phyloP scores from a whole-genome alignment of 2,797 vertebrate genomes.

The Crocidura indochinensis region DNA sequence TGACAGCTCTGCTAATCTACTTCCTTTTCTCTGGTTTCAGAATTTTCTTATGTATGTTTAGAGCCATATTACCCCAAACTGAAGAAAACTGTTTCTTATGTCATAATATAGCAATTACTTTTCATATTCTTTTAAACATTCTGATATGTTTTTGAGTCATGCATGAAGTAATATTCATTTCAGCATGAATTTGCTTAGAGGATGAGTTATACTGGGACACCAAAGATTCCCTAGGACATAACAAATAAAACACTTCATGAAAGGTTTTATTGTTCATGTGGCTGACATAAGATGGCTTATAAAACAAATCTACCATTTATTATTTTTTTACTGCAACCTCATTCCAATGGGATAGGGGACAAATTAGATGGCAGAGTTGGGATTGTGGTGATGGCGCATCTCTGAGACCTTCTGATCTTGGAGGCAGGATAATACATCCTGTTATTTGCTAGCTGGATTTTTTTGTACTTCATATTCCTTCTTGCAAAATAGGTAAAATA shows the following conservation, averaged over 20 bases:
- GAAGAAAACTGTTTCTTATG: neutral
- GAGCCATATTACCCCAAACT: neutral
- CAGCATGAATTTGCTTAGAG: slow-evolving; percentile 22
- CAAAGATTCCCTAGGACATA: slow-evolving; percentile 15
- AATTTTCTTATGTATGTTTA: neutral
- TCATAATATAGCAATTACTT: neutral
- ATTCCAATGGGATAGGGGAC: neutral
- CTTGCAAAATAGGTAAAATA: slow-evolving; percentile 20
- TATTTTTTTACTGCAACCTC: neutral
- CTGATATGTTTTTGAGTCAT: slow-evolving; percentile 30
- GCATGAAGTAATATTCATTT: slow-evolving; percentile 44
- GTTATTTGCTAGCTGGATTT: neutral
- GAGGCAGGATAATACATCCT: neutral
- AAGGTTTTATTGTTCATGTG: neutral
- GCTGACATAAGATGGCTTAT: neutral
- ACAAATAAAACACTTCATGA: slow-evolving; percentile 21
- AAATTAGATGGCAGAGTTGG: neutral
- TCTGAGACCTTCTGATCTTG: neutral
- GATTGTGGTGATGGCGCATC: no score
- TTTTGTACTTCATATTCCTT: neutral
- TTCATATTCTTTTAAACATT: neutral
- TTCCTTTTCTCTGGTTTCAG: neutral
- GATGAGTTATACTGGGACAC: slow-evolving; percentile 1
- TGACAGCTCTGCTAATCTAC: slow-evolving; percentile 11
- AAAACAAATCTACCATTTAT: neutral